A percentile compares a stretch with the other conserved stretches of the same genome.
phyloP scores from a whole-genome alignment of 1,140 invertebrate genomes.

The Sycophaga agraensis region DNA sequence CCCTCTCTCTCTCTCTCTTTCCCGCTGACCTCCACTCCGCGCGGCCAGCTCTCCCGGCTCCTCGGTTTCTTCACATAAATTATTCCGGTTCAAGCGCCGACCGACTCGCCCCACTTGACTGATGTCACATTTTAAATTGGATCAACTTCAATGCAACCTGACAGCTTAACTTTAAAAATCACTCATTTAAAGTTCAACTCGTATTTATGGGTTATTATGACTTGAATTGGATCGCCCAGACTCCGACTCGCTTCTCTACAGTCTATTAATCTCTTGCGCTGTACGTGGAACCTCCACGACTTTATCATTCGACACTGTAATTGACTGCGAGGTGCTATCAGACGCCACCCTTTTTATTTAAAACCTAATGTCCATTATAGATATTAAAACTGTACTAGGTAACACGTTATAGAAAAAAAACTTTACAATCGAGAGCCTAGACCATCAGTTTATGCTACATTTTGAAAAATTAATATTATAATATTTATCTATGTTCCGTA shows the following conservation, averaged over 20 bases:
- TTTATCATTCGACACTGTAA: too few species aligned
- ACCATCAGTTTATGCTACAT: not conserved
- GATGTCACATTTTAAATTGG: constrained; percentile 5
- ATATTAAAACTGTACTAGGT: too few species aligned
- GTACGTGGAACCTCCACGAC: too few species aligned
- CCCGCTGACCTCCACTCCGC: too few species aligned
- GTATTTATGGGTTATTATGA: constrained; percentile 16
- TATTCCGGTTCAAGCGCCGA: not conserved
- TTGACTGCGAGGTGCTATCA: too few species aligned
- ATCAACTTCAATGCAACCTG: not conserved
- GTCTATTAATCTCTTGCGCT: constrained; percentile 7
- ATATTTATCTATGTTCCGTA: too few species aligned
- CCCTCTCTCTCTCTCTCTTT: not conserved
- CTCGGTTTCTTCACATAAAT: constrained; percentile 17
- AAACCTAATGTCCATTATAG: too few species aligned
- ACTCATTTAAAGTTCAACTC: constrained; percentile 5
- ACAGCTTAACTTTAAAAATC: constrained; percentile 1
- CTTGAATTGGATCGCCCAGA: not conserved
- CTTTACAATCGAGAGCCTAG: not conserved
- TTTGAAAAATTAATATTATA: too few species aligned
- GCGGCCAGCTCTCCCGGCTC: constrained; percentile 1
- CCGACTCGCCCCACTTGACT: not conserved
- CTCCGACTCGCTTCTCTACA: not conserved
- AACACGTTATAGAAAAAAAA: too few species aligned
- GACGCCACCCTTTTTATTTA: too few species aligned